A percentile compares a stretch with the other conserved stretches of the same genome.
Conservation (phyloP, 2,113 vertebrate genomes). For the Callipepla squamata region DNA sequence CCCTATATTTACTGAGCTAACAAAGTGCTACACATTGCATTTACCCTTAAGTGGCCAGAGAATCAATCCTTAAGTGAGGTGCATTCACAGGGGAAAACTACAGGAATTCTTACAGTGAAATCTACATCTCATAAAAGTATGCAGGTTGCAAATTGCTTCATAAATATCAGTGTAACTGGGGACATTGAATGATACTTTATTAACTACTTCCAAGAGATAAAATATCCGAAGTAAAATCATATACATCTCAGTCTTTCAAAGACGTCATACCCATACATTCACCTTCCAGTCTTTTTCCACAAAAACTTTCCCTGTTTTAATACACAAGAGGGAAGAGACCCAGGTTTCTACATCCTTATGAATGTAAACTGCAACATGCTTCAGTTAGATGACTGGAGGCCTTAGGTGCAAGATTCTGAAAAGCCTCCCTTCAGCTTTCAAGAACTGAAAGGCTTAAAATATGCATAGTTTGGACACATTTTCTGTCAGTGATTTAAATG, state of each 20-base stretch:
- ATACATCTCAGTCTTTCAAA: not conserved
- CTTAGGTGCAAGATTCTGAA: not conserved
- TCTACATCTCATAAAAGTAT: not conserved
- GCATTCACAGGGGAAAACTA: not conserved
- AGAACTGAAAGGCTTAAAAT: not conserved
- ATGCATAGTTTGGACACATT: not conserved
- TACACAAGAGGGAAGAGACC: not conserved
- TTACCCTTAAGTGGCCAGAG: not conserved
- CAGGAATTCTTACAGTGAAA: not conserved
- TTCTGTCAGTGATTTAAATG: not conserved
- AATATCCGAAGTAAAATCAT: not conserved
- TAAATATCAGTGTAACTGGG: not conserved
- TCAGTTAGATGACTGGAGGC: not conserved
- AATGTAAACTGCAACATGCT: not conserved
- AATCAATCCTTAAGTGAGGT: not conserved
- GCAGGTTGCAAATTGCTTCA: not conserved
- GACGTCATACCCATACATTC: not conserved
- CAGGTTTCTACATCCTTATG: not conserved
- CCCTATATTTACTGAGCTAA: not conserved
- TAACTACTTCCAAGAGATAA: not conserved
- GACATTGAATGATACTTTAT: not conserved
- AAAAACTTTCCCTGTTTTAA: not conserved
- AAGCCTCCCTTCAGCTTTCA: not conserved
- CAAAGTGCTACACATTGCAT: not conserved
- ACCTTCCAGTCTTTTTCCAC: not conserved